Base-by-base conservation (phyloP, 2,797 vertebrate genomes). In the Periparus ater region DNA sequence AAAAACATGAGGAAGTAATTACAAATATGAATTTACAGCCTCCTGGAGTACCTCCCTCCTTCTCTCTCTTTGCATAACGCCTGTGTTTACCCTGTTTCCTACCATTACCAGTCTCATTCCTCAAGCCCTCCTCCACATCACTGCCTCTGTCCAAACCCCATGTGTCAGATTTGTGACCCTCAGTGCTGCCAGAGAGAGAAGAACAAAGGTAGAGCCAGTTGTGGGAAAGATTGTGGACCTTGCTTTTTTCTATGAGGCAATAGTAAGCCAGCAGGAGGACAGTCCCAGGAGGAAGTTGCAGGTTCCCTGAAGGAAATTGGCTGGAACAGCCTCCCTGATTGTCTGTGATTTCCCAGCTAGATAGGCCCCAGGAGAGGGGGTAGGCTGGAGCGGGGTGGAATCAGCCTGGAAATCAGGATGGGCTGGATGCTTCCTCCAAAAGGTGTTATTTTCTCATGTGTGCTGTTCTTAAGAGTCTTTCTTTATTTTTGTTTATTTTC, bases 1-100 rank as follows among this genome's bases (percentile, higher is more conserved):
- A 95, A 96, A 94, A 95, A 97, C 96, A 97, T 70, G 87, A 96
- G 96, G 95, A 97, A 97, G 94, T 97, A 96, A 97, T 98, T 97
- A 97, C 93, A 97, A 96, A 96, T 96, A 96, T 77, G 97, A 97
- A 97, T 97, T 97, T 97, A 97, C 95, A 95, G 96, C 94, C 92
- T 94, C 73, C 92, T 96, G 92, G 95, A 89, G 78, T 87, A 91
- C 93, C 97, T 97, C 97, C 96, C 96, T 91, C 71, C 58, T 79
- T 91, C 70, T 84, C 74, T 83, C 81, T 88, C 89, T 95, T 73
- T 76, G 71, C 83, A 30, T 96, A 95, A 92, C 6, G 70, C 85
- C 88, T 95, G 61, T 88, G 88, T 97, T 97, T 89, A 82, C 73
- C 74, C 48, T 76, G 83, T 84, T 93, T 40, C 68, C 76, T 94